Conservation (phyloP, 2,113 vertebrate species). For the Callipepla squamata region DNA sequence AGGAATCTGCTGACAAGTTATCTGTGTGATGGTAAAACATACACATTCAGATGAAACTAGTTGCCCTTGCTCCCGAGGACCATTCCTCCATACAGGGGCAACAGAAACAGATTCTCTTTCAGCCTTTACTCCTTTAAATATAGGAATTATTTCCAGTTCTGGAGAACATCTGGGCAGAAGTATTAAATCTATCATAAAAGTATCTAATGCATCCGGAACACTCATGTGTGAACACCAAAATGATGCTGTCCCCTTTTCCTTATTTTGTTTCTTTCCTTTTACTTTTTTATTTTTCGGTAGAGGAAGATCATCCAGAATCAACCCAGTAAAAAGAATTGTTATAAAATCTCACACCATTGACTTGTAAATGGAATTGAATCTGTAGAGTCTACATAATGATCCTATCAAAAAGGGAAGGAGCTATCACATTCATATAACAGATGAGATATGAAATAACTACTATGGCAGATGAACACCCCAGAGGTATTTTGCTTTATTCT, state of each 20-base stretch:
- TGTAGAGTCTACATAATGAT: conserved; percentile 79
- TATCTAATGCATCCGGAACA: background rate
- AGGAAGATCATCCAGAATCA: conserved; percentile 72
- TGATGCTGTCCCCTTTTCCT: background rate
- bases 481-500: conserved; percentile 82
- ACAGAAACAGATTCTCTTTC: background rate
- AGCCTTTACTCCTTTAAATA: background rate
- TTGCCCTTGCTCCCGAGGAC: background rate
- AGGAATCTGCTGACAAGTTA: background rate
- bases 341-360: conserved; percentile 84
- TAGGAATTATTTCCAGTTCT: background rate
- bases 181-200: background rate
- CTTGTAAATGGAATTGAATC: conserved; percentile 85
- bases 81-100: background rate
- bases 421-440: conserved; percentile 78
- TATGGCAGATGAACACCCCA: conserved; percentile 80
- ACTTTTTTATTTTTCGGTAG: background rate
- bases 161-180: background rate
- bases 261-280: background rate
- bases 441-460: conserved; percentile 80
- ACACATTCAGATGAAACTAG: background rate
- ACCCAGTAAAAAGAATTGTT: conserved; percentile 77
- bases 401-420: conserved; percentile 77
- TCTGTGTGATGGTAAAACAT: rapidly evolving
- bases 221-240: background rate